Percentiles rank a stretch among this genome's conserved stretches.
These are phyloP conservation scores for Crotalus viridis DNA, from an alignment of 2,113 vertebrate species.

Conservation along the genomic window DNA sequence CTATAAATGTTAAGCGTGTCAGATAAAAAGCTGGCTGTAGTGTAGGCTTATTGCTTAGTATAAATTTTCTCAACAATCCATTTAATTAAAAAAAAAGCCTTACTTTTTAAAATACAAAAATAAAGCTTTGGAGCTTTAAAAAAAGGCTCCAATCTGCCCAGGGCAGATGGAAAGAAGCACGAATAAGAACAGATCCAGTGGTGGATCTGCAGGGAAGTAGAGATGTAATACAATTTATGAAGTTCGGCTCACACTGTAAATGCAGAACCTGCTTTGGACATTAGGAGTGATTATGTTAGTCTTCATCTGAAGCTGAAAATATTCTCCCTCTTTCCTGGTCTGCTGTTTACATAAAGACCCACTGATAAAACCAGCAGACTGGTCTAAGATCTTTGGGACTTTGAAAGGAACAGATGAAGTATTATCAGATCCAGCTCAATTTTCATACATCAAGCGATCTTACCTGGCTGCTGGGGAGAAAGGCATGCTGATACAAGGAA, in stretches of 20 bases:
- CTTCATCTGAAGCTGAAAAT: background rate
- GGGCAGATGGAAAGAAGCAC: background rate
- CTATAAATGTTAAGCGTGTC: background rate
- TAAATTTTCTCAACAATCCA: background rate
- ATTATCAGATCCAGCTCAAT: background rate
- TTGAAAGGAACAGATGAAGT: background rate
- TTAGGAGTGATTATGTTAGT: background rate
- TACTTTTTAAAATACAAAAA: no score
- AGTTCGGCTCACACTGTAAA: background rate
- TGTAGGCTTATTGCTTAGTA: background rate
- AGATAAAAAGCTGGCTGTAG: background rate
- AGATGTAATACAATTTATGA: background rate
- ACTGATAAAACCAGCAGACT: background rate
- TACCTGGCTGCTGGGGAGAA: slow-evolving; percentile 91
- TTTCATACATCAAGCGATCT: background rate
- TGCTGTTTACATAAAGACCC: background rate
- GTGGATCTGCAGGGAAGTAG: background rate
- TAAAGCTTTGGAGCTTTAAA: background rate
- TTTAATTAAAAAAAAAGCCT: background rate
- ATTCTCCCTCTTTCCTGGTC: background rate
- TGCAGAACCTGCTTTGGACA: background rate
- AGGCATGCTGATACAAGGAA: slow-evolving; percentile 90
- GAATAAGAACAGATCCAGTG: background rate
- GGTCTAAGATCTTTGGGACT: background rate
- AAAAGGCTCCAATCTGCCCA: background rate